Evolutionary conservation across 2,888 invertebrate species (phyloP), one percentile per base, ranked within the genome.

Genomic region (Azorinus chamasolen): DNA sequence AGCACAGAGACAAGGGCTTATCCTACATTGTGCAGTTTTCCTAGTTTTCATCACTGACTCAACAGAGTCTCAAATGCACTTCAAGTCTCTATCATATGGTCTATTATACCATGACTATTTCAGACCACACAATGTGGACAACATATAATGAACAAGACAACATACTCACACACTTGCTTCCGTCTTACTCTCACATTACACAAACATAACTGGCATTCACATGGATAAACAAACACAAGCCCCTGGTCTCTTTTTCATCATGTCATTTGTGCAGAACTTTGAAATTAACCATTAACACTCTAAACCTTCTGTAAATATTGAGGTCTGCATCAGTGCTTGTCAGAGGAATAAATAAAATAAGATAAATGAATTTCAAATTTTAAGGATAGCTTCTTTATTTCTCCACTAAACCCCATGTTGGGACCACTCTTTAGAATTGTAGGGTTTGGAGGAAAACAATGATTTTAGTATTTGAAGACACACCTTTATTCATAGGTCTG

Each of bases 31-130:
- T 55, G 61, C 58, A 69, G 74, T 70, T 32, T 62, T 83, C 80
- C 77, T 65, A 25, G 27, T 68, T 80, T 62, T 80, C 81, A 85
- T 87, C 86, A 87, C 58, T n/a, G 79, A 78, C 74, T 46, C 41
- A n/a, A 10, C 16, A 10, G 48, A 62, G 68, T 73, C 81, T 88
- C 86, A 88, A 79, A 64, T 88, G 88, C 88, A 88, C 87, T 87
- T 83, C 83, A 59, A 32, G 55, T 65, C 24, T 82, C 82, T 57
- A 20, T 65, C 79, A 69, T 22, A 50, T 61, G 41, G 58, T 66
- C 63, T 32, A 32, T 32, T 32, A 32, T 32, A 32, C 32, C 32
- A 10, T 6, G 32, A 32, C 32, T 10, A 32, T 10, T 32, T 32
- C 32, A 32, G 32, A 32, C 32, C 32, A 32, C 32, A 32, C 32